Evolutionary conservation across 1,140 invertebrate species (phyloP).

Genomic region (Trichonephila clavata): DNA sequence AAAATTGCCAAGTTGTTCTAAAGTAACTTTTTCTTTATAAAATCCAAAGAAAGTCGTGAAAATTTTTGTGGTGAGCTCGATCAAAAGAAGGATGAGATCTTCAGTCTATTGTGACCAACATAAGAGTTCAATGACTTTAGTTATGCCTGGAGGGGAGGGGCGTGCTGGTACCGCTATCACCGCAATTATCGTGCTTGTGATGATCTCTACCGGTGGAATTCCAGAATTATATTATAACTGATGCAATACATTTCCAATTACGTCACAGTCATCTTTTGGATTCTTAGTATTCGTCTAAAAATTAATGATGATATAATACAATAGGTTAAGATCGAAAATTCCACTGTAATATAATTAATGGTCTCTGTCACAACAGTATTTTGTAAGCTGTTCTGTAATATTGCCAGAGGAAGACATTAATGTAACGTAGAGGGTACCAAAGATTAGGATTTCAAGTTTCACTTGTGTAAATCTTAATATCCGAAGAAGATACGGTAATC

Average conservation of each 20-base stretch:
- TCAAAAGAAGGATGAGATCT: background rate
- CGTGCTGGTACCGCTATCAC: conserved; percentile 31
- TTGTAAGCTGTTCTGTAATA: background rate
- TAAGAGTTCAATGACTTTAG: conserved; percentile 18
- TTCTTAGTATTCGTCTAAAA: background rate
- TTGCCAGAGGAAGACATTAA: background rate
- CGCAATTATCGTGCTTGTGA: conserved; percentile 26
- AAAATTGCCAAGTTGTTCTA: background rate
- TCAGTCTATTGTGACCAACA: conserved; percentile 9
- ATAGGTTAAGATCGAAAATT: background rate
- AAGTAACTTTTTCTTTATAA: background rate
- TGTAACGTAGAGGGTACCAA: background rate
- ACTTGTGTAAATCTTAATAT: no score
- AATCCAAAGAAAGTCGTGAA: background rate
- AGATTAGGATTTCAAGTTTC: background rate
- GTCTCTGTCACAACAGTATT: background rate
- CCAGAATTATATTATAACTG: conserved; percentile 38
- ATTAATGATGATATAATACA: background rate
- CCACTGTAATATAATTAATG: background rate
- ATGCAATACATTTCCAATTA: conserved; percentile 20
- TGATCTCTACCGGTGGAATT: conserved; percentile 29
- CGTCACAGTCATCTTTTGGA: background rate
- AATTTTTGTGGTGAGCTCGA: background rate
- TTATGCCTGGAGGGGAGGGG: background rate
- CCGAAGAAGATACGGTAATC: no score